These are phyloP conservation scores for Gymnothorax reevesii DNA, from an alignment of 2,797 vertebrate genomes.

Conservation along the genomic window DNA sequence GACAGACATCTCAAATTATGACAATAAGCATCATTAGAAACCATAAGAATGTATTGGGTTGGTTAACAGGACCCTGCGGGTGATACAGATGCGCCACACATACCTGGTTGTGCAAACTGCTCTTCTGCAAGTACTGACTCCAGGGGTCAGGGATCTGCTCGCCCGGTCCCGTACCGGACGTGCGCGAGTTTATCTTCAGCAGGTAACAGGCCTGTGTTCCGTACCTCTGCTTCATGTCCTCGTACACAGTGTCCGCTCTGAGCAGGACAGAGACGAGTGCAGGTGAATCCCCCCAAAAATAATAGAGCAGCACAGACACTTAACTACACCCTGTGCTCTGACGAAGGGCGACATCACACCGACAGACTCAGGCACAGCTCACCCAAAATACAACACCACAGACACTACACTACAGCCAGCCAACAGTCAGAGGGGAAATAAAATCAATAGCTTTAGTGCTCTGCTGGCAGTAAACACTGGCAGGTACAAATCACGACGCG, in stretches of 20 bases:
- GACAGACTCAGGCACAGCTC: too few relatives aligned
- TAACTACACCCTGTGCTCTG: not conserved
- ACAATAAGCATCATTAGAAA: too few relatives aligned
- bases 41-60: too few relatives aligned
- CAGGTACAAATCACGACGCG: not conserved
- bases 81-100: not conserved
- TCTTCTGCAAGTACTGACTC: slow-evolving; percentile 96
- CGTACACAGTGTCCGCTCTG: slow-evolving; percentile 91
- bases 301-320: not conserved
- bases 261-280: slow-evolving; percentile 32
- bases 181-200: slow-evolving; percentile 92
- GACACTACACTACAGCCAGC: not conserved
- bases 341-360: too few relatives aligned
- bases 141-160: slow-evolving; percentile 98
- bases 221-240: slow-evolving; percentile 97
- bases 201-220: slow-evolving; percentile 95
- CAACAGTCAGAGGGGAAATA: not conserved
- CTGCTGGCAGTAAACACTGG: not conserved
- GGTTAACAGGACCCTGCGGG: too few relatives aligned
- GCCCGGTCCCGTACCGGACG: slow-evolving; percentile 74
- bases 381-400: not conserved
- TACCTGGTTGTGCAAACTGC: slow-evolving; percentile 83
- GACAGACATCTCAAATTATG: too few relatives aligned
- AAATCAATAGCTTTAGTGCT: not conserved
- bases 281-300: not conserved